Evolutionary conservation across 1,140 invertebrate species (phyloP).

Genomic region (Forficula auricularia): DNA sequence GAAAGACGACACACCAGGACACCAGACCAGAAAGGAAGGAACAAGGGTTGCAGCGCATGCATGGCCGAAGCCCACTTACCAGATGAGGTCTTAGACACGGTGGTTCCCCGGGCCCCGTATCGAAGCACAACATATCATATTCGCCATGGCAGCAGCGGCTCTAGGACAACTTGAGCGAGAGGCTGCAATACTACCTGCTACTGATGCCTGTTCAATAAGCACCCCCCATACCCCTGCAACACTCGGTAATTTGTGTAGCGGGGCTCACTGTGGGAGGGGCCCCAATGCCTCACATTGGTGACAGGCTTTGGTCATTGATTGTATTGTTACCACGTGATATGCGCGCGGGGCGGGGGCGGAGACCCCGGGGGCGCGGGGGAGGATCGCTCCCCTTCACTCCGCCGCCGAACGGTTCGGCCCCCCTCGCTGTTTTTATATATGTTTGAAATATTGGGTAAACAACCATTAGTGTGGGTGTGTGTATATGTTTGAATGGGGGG

Average conservation of each 20-base stretch:
- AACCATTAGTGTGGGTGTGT: slow-evolving; percentile 4
- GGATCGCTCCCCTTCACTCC: not conserved
- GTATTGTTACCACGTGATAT: slow-evolving; percentile 11
- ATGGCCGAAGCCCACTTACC: too few species aligned
- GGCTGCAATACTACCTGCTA: slow-evolving; percentile 9
- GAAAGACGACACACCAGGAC: too few species aligned
- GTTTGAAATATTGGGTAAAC: slow-evolving; percentile 10
- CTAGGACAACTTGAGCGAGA: slow-evolving; percentile 5
- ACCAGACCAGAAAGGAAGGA: too few species aligned
- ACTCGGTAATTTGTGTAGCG: slow-evolving; percentile 8
- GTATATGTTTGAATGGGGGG: too few species aligned
- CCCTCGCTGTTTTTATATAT: slow-evolving; percentile 4
- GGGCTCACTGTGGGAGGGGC: slow-evolving; percentile 1
- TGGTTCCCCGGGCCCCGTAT: too few species aligned
- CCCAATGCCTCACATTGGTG: slow-evolving; percentile 11
- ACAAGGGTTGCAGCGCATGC: too few species aligned
- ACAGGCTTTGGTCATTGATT: slow-evolving; percentile 13
- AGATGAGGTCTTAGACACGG: too few species aligned
- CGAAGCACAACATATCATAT: too few species aligned
- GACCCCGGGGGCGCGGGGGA: not conserved
- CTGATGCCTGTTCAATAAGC: slow-evolving; percentile 5
- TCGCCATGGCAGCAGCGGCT: too few species aligned
- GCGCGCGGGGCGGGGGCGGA: not conserved
- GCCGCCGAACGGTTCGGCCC: not conserved
- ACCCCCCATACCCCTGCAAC: not conserved